These are phyloP conservation scores for Mimas tiliae DNA, from an alignment of 2,888 invertebrate species.

Conservation along the genomic window DNA sequence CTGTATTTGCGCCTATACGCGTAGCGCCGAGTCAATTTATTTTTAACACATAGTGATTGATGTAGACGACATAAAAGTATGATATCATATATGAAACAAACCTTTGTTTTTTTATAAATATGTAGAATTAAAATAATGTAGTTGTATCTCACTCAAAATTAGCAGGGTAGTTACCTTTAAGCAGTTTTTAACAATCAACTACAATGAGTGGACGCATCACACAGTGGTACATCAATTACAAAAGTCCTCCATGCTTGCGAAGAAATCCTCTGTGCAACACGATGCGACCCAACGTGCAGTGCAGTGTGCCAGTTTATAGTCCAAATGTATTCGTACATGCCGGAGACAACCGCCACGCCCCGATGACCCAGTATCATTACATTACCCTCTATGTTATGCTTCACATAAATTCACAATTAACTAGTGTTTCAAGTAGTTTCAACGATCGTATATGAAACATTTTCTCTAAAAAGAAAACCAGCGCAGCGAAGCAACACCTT, in stretches of 20 bases:
- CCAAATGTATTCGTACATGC: slow-evolving; percentile 38
- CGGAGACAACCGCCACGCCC: slow-evolving; percentile 39
- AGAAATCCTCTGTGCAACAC: slow-evolving; percentile 15
- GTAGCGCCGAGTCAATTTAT: too few relatives aligned
- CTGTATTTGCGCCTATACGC: too few relatives aligned
- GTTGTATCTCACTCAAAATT: too few relatives aligned
- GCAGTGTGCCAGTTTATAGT: slow-evolving; percentile 34
- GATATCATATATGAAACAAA: too few relatives aligned
- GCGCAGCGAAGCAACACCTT: too few relatives aligned
- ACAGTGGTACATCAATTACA: background rate
- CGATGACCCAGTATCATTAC: slow-evolving; percentile 36
- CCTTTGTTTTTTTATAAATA: too few relatives aligned
- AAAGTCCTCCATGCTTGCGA: background rate
- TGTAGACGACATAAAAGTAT: too few relatives aligned
- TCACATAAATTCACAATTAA: slow-evolving; percentile 21
- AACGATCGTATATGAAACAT: background rate
- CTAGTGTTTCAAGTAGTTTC: background rate
- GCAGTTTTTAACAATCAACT: too few relatives aligned
- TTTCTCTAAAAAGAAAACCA: background rate
- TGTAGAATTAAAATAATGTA: too few relatives aligned
- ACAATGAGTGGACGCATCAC: too few relatives aligned
- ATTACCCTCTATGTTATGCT: slow-evolving; percentile 23
- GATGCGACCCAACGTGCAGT: slow-evolving; percentile 32
- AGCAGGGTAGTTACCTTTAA: too few relatives aligned
- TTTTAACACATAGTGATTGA: too few relatives aligned